phyloP scores from a whole-genome alignment of 1,140 invertebrate genomes.

The Danaus melanippus region DNA sequence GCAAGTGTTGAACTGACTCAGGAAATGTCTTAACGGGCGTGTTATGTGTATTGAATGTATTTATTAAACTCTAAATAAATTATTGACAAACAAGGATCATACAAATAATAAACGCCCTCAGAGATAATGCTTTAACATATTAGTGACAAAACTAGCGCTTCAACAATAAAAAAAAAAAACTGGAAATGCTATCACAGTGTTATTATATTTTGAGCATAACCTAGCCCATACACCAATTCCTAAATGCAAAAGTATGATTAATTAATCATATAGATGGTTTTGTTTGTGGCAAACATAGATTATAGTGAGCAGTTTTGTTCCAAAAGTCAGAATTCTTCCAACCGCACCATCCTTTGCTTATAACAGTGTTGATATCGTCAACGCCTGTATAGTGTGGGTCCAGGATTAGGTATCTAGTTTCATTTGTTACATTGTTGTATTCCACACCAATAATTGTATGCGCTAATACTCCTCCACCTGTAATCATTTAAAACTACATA shows the following conservation, averaged over 20 bases:
- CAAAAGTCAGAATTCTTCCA: conserved; percentile 95
- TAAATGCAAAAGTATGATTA: conserved; percentile 7
- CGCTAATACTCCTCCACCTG: conserved; percentile 96
- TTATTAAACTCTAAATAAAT: too few relatives aligned
- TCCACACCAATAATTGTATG: conserved; percentile 98
- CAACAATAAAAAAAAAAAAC: conserved; percentile 9
- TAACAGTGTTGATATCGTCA: conserved; percentile 80
- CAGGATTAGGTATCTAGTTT: conserved; percentile 92
- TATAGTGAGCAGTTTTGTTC: conserved; percentile 94
- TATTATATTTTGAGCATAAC: conserved; percentile 10
- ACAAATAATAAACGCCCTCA: too few relatives aligned
- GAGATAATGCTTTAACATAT: too few relatives aligned
- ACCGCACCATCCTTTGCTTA: conserved; percentile 92
- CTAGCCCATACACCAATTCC: conserved; percentile 7
- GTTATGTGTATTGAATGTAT: too few relatives aligned
- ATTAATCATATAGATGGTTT: conserved; percentile 46
- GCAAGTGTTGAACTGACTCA: not conserved
- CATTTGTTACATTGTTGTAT: conserved; percentile 83
- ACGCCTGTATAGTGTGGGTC: conserved; percentile 98
- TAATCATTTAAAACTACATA: conserved; percentile 16
- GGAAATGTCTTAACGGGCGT: not conserved
- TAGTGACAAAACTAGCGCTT: conserved; percentile 4
- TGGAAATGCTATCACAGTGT: conserved; percentile 12
- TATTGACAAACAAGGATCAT: too few relatives aligned
- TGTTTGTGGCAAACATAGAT: conserved; percentile 91